These are phyloP conservation scores for Brachyptera putata DNA, from an alignment of 2,888 invertebrate species.

Conservation along the genomic window DNA sequence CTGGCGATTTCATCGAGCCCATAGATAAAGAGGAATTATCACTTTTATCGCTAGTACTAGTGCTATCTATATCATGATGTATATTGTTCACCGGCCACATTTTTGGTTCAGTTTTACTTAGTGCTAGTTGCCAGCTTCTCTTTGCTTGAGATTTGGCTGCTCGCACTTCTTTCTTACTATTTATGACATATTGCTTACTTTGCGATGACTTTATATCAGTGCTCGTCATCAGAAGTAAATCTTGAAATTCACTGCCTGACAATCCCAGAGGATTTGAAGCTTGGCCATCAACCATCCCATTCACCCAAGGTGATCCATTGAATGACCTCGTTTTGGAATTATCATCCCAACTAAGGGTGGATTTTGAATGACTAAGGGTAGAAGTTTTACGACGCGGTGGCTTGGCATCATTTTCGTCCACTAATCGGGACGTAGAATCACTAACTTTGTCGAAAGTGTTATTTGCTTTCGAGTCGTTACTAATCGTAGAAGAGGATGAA, in stretches of 20 bases:
- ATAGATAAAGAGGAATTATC: neutral
- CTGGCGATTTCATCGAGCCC: slow-evolving; percentile 12
- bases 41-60: slow-evolving; percentile 8
- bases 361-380: no score
- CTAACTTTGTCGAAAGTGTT: neutral
- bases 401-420: neutral
- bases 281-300: neutral
- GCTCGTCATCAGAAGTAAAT: no score
- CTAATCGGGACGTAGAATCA: neutral
- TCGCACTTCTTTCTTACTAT: neutral
- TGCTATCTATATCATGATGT: neutral
- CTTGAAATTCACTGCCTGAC: no score
- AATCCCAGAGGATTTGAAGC: no score
- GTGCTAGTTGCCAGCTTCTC: neutral
- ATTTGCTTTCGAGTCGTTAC: neutral
- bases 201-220: no score
- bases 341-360: neutral
- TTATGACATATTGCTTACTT: neutral
- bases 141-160: neutral
- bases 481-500: neutral
- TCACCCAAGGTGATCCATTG: no score
- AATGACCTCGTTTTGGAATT: neutral
- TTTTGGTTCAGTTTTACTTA: neutral
- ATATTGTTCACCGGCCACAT: neutral
- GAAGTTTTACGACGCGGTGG: neutral